phyloP scores from a whole-genome alignment of 2,888 invertebrate genomes.

The Lepidocyrtoides sp. region DNA sequence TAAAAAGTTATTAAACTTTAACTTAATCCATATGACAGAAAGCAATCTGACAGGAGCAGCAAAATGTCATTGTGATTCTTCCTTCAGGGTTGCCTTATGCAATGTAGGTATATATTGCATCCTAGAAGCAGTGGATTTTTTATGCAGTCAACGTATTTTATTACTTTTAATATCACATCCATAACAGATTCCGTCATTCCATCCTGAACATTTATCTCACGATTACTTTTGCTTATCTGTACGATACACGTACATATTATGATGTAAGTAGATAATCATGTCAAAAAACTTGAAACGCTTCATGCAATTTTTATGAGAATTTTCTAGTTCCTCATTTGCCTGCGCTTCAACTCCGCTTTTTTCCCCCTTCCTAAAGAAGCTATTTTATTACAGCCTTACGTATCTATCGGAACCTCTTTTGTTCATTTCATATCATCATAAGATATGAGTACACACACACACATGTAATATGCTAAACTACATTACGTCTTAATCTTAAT shows the following conservation, averaged over 20 bases:
- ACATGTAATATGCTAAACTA: background rate
- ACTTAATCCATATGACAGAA: slow-evolving; percentile 3
- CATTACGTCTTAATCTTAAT: background rate
- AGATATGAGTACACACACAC: background rate
- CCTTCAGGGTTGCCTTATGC: slow-evolving; percentile 23
- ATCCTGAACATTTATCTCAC: background rate
- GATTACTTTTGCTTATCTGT: background rate
- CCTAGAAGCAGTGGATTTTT: background rate
- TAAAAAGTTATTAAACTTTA: slow-evolving; percentile 31
- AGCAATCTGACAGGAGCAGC: slow-evolving; percentile 6
- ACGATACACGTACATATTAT: background rate
- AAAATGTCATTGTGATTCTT: slow-evolving; percentile 32
- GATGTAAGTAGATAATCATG: slow-evolving; percentile 4
- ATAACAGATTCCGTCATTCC: background rate
- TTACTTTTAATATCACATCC: slow-evolving; percentile 13
- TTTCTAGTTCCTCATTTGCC: background rate
- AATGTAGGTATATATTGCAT: no score
- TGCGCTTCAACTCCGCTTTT: background rate
- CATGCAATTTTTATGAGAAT: slow-evolving; percentile 14
- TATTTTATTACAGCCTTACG: no score
- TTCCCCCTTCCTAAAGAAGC: background rate
- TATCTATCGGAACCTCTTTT: background rate
- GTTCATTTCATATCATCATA: background rate
- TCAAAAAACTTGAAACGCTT: background rate
- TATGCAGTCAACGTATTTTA: background rate